A percentile compares a stretch with the other conserved stretches of the same genome.
These are phyloP conservation scores for Tetheella fluctuosa DNA, from an alignment of 2,888 invertebrate genomes.

Conservation along the genomic window DNA sequence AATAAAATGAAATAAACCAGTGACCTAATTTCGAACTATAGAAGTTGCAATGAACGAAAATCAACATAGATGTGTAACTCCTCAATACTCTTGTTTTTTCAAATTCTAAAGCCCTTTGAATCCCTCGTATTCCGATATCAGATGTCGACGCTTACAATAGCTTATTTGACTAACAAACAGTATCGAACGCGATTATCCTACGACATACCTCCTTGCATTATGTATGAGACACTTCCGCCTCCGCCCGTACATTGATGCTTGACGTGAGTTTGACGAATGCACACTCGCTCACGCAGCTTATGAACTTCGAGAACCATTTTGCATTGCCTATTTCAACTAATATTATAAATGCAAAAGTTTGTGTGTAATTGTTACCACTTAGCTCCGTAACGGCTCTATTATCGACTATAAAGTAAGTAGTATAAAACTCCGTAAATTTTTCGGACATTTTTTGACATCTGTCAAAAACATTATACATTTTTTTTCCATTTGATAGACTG, in stretches of 20 bases:
- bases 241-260: slow-evolving; percentile 37
- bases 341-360: no score
- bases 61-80: not conserved
- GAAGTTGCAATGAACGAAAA: no score
- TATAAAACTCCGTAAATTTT: no score
- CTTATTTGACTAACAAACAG: slow-evolving; percentile 82
- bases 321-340: slow-evolving; percentile 15
- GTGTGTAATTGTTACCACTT: no score
- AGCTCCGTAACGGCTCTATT: no score
- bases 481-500: no score
- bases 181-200: slow-evolving; percentile 71
- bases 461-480: no score
- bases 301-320: slow-evolving; percentile 13
- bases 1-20: not conserved
- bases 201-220: slow-evolving; percentile 59
- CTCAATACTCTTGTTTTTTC: not conserved
- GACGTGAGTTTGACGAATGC: slow-evolving; percentile 38
- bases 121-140: slow-evolving; percentile 46
- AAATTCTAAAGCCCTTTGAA: not conserved
- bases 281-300: slow-evolving; percentile 24
- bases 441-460: no score
- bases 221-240: slow-evolving; percentile 73
- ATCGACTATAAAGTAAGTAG: no score
- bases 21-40: not conserved
- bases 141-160: slow-evolving; percentile 67